phyloP scores from a whole-genome alignment of 2,888 invertebrate genomes.

The Eupithecia centaureata region DNA sequence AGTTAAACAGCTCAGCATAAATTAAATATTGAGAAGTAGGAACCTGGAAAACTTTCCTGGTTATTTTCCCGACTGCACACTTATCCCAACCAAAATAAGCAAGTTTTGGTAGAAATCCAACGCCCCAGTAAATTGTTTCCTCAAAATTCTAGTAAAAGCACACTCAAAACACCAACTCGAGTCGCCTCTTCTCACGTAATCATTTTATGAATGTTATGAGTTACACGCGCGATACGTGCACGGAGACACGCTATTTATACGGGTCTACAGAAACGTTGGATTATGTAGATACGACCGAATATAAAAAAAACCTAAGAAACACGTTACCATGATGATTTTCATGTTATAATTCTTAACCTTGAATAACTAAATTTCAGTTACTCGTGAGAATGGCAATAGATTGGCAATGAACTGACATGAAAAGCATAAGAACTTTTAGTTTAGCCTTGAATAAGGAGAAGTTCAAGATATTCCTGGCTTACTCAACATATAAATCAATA shows the following conservation, averaged over 20 bases:
- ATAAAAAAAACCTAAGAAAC: no score
- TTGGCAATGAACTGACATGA: no score
- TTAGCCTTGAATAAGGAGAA: no score
- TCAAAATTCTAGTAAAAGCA: constrained; percentile 16
- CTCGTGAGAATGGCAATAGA: no score
- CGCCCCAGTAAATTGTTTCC: constrained; percentile 1
- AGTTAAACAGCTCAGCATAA: no score
- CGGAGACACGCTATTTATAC: constrained; percentile 59
- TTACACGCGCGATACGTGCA: constrained; percentile 62
- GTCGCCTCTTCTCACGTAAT: constrained; percentile 67
- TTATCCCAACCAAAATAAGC: background rate
- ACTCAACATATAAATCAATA: no score
- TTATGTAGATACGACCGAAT: constrained; percentile 43
- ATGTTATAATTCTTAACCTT: no score
- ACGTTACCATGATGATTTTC: no score
- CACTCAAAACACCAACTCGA: constrained; percentile 42
- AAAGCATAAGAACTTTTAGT: no score
- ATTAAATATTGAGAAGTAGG: background rate
- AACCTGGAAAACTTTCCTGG: background rate
- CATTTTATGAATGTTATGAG: constrained; percentile 71
- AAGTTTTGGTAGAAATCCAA: constrained; percentile 2
- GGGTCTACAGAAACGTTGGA: constrained; percentile 41
- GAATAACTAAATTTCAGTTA: no score
- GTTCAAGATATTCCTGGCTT: no score
- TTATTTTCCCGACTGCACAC: background rate